Conservation (phyloP, 2,888 invertebrate genomes). For the Cephus pygmeus region DNA sequence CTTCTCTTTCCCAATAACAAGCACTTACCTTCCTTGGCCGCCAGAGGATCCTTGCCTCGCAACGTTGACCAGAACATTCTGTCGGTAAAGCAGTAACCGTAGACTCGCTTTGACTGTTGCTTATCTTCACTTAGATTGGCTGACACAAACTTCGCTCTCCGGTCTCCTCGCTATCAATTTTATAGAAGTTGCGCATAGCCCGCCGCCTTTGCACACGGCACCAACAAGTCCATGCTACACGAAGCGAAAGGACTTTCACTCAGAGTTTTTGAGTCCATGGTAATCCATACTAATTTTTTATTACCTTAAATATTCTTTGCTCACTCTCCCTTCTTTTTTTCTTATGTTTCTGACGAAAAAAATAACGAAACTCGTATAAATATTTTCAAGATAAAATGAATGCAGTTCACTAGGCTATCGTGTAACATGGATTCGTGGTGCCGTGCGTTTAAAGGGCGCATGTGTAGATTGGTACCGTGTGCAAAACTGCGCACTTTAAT, state of each 20-base stretch:
- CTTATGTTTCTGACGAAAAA: background rate
- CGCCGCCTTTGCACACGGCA: conserved; percentile 38
- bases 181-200: conserved; percentile 36
- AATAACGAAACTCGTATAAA: background rate
- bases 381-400: background rate
- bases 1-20: background rate
- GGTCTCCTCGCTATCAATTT: conserved; percentile 31
- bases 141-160: conserved; percentile 14
- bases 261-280: background rate
- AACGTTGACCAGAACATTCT: conserved; percentile 52
- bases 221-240: conserved; percentile 25
- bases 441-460: conserved; percentile 37
- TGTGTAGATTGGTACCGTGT: conserved; percentile 33
- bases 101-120: conserved; percentile 6
- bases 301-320: background rate
- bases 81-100: conserved; percentile 11
- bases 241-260: background rate
- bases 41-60: conserved; percentile 42
- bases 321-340: background rate
- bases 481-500: conserved; percentile 15
- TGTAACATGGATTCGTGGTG: conserved; percentile 27
- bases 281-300: background rate
- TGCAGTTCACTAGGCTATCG: background rate
- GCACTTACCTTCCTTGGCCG: conserved; percentile 40
- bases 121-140: conserved; percentile 25